Conservation (phyloP, 2,888 invertebrate species). For the Drosophila melanosoma region DNA sequence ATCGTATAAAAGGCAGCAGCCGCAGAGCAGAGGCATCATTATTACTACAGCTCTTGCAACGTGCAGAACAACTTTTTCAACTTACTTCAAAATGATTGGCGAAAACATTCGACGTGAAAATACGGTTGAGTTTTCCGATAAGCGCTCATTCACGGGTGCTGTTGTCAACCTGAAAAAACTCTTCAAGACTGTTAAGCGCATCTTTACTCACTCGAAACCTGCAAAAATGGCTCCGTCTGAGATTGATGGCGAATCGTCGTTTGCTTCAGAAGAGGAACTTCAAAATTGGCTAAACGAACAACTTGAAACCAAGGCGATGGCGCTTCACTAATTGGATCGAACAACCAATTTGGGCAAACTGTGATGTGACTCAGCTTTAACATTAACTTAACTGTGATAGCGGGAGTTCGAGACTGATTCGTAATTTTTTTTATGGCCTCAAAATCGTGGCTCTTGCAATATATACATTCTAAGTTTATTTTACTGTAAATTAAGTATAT, state of each 20-base stretch:
- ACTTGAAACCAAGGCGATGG: conserved; percentile 38
- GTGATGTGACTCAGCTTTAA: conserved; percentile 70
- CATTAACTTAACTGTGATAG: conserved; percentile 58
- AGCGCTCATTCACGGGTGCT: conserved; percentile 56
- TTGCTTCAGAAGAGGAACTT: conserved; percentile 65
- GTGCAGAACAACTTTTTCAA: conserved; percentile 30
- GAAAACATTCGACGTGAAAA: conserved; percentile 31
- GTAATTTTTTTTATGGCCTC: conserved; percentile 12
- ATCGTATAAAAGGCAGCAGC: conserved; percentile 50
- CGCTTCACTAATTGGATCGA: conserved; percentile 14
- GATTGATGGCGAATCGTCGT: conserved; percentile 14
- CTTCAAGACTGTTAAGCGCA: conserved; percentile 58
- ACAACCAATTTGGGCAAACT: conserved; percentile 32
- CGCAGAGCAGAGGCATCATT: conserved; percentile 53
- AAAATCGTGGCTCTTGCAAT: conserved; percentile 40
- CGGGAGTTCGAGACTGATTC: conserved; percentile 59
- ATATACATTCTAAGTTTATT: conserved; percentile 16
- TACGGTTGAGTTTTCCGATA: conserved; percentile 24
- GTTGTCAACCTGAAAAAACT: conserved; percentile 61
- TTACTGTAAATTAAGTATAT: conserved; percentile 35
- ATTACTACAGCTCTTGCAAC: conserved; percentile 30
- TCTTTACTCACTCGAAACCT: conserved; percentile 48
- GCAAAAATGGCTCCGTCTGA: conserved; percentile 12
- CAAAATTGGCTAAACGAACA: conserved; percentile 74
- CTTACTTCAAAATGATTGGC: conserved; percentile 49